These are phyloP conservation scores for Diceros bicornis DNA, from an alignment of 2,797 vertebrate species.

Conservation along the genomic window DNA sequence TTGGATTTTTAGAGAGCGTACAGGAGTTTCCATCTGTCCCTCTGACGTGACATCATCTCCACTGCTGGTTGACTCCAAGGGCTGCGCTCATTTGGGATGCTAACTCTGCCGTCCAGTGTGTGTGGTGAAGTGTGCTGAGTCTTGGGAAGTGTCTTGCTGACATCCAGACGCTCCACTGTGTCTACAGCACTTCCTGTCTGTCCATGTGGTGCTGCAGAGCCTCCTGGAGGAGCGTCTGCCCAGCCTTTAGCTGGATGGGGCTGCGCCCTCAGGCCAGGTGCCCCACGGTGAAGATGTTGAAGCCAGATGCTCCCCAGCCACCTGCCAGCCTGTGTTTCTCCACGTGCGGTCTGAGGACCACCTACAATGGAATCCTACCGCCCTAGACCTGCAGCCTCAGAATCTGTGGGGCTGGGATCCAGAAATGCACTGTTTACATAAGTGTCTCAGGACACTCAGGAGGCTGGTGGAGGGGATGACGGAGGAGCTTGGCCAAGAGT, in stretches of 20 bases:
- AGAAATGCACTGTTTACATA: background rate
- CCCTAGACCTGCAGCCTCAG: background rate
- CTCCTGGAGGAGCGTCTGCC: background rate
- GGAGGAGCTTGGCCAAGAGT: background rate
- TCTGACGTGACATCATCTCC: background rate
- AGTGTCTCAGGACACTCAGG: background rate
- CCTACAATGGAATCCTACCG: accelerated
- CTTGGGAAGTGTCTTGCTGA: background rate
- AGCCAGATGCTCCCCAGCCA: background rate
- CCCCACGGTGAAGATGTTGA: accelerated
- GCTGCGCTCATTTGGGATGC: background rate
- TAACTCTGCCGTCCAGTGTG: accelerated
- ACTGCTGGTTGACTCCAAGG: accelerated
- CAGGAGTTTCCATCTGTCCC: background rate
- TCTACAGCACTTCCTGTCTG: background rate
- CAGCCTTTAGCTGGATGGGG: accelerated
- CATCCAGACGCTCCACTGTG: background rate
- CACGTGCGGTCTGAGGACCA: accelerated
- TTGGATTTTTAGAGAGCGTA: background rate
- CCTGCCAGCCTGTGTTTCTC: accelerated
- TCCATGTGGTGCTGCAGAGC: accelerated
- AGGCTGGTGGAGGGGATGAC: accelerated
- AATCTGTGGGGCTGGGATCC: background rate
- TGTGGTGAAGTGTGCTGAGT: background rate
- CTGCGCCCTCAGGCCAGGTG: accelerated